phyloP scores from a whole-genome alignment of 2,113 vertebrate species.

The Chinchilla lanigera region DNA sequence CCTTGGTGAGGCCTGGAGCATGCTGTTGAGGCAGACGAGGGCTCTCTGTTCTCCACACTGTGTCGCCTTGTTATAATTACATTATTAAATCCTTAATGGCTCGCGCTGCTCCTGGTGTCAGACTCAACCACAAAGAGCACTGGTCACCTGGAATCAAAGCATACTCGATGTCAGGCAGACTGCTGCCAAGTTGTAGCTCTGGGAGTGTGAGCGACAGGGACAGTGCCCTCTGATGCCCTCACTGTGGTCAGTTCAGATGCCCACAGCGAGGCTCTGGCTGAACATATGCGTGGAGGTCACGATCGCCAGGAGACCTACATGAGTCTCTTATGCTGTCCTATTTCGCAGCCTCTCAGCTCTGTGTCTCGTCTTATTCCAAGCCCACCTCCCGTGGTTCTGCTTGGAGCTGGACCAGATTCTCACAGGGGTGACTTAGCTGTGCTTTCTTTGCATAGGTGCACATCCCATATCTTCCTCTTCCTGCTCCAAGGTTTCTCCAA shows the following conservation, averaged over 20 bases:
- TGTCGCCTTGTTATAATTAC: slow-evolving; percentile 61
- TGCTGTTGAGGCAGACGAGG: slow-evolving; percentile 53
- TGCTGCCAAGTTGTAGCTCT: neutral
- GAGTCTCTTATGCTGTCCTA: neutral
- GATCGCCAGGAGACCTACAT: accelerated
- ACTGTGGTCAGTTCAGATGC: neutral
- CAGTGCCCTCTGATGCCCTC: neutral
- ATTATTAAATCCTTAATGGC: slow-evolving; percentile 54
- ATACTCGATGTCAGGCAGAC: neutral
- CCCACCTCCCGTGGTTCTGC: neutral
- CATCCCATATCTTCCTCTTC: neutral
- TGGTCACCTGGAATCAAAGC: slow-evolving; percentile 39
- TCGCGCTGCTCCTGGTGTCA: slow-evolving; percentile 17
- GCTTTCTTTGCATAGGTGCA: neutral
- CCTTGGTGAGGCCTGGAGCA: slow-evolving; percentile 70
- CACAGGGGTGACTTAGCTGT: neutral
- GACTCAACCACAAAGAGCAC: slow-evolving; percentile 17
- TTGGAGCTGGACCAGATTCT: neutral
- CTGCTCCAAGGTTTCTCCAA: neutral
- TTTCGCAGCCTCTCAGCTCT: neutral
- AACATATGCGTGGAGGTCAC: neutral
- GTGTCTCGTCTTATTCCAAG: neutral
- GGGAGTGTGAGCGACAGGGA: neutral
- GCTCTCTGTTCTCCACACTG: slow-evolving; percentile 60
- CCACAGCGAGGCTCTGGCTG: neutral